Evolutionary conservation across 2,797 vertebrate genomes (phyloP), one percentile per base, ranked within the genome.

Genomic region (Epinephelus awoara): DNA sequence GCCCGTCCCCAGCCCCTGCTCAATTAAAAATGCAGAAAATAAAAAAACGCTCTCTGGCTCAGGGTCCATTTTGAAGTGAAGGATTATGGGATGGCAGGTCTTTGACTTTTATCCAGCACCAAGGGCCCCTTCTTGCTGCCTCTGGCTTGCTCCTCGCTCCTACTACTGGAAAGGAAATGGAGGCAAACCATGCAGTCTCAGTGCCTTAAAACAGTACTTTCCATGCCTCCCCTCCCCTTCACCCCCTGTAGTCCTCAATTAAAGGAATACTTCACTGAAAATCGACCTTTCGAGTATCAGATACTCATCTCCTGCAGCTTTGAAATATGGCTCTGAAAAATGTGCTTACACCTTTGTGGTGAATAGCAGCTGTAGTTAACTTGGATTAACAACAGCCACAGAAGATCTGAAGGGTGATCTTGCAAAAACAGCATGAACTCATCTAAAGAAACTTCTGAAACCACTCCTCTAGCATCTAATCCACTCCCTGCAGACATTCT

Each of bases 31-130:
- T 82, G 83, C 80, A 87, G 83, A 70, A 63, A 59, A 51, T 2
- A 85, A 77, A 64, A 61, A 54, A 80, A 83, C 18, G 14, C 70
- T 84, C 78, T 85, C 66, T 67, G 82, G 83, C 91, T 92, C 92
- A 91, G 91, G 92, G 85, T 92, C 82, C 75, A 83, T 89, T 85
- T 84, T 76, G 63, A 89, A 89, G 81, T 80, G 83, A 88, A 90
- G 85, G 79, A 88, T 88, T 80, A 90, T 86, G 85, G 81, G 73
- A 86, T 54, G 51, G 81, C 83, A 61, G 61, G 64, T 58, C 65
- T 79, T 83, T 79, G 72, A 76, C 56, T 72, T 85, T 67, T 74
- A 29, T 72, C 62, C 58, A 80, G 75, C 75, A 47, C 42, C 27
- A 8, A 70, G 21, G 56, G 75, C 69, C 72, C 34, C 74, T 81